Percentiles rank a stretch among this genome's conserved stretches.
Evolutionary conservation across 1,140 invertebrate genomes (phyloP).

Genomic region (Mycetomoellerius zeteki): DNA sequence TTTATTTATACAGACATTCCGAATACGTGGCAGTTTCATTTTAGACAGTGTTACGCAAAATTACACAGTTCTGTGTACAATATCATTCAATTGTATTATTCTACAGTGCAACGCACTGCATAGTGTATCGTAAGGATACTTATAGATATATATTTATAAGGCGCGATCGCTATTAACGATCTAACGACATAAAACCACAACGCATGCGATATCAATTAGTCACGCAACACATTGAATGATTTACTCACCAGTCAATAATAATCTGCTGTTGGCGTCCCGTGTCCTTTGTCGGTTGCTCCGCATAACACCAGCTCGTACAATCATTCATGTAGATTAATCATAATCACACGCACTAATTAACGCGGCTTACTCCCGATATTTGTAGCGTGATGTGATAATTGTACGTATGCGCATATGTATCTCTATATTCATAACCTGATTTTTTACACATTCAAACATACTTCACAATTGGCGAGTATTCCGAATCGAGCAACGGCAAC

Average conservation of each 20-base stretch:
- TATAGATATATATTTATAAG: no score
- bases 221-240: neutral
- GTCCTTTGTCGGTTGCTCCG: neutral
- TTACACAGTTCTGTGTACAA: neutral
- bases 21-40: neutral
- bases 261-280: neutral
- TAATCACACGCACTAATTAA: constrained; percentile 3
- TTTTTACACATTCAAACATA: neutral
- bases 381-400: neutral
- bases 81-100: neutral
- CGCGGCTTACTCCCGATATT: neutral
- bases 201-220: neutral
- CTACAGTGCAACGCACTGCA: neutral
- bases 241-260: constrained; percentile 1
- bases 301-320: neutral
- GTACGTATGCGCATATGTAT: neutral
- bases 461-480: neutral
- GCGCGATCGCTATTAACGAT: neutral
- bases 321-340: neutral
- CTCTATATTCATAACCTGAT: neutral
- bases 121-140: neutral
- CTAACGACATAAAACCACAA: neutral
- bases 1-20: neutral
- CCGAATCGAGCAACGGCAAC: neutral
- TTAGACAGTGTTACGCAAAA: neutral